A percentile compares a stretch with the other conserved stretches of the same genome.
Evolutionary conservation across 2,888 invertebrate genomes (phyloP).

Genomic region (Drosophila formosana): DNA sequence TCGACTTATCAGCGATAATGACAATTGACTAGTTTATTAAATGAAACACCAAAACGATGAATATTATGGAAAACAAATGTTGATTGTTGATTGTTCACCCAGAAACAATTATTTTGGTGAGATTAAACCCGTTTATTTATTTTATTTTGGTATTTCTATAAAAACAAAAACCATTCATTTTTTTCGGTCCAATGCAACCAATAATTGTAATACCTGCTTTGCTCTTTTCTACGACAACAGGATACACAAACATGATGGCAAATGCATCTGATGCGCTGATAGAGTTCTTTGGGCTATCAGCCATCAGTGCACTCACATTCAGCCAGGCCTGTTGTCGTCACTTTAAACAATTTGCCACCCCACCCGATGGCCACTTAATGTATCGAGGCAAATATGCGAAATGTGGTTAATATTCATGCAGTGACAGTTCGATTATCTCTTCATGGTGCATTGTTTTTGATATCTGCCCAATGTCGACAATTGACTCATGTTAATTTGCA

Average conservation of each 20-base stretch:
- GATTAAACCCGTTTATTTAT: too few species aligned
- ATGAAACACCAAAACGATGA: too few species aligned
- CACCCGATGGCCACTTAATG: slow-evolving; percentile 28
- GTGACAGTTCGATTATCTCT: slow-evolving; percentile 44
- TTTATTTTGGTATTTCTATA: too few species aligned
- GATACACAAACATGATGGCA: slow-evolving; percentile 15
- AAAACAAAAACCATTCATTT: too few species aligned
- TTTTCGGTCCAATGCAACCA: too few species aligned
- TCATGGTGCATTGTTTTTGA: slow-evolving; percentile 4
- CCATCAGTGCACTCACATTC: background rate
- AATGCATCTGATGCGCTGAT: slow-evolving; percentile 19
- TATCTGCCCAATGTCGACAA: slow-evolving; percentile 1
- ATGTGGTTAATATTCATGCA: slow-evolving; percentile 46
- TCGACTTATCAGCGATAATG: too few species aligned
- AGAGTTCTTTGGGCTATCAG: background rate
- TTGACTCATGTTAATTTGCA: slow-evolving; percentile 24
- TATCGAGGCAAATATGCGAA: slow-evolving; percentile 47
- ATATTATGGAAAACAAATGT: too few species aligned
- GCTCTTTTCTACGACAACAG: background rate
- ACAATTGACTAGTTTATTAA: too few species aligned
- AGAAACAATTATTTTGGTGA: too few species aligned
- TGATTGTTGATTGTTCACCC: too few species aligned
- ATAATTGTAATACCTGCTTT: background rate
- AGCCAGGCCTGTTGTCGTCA: background rate
- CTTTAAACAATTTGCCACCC: slow-evolving; percentile 1